Base-by-base conservation (phyloP, 1,140 invertebrate species). In the Drosophila aff. region DNA sequence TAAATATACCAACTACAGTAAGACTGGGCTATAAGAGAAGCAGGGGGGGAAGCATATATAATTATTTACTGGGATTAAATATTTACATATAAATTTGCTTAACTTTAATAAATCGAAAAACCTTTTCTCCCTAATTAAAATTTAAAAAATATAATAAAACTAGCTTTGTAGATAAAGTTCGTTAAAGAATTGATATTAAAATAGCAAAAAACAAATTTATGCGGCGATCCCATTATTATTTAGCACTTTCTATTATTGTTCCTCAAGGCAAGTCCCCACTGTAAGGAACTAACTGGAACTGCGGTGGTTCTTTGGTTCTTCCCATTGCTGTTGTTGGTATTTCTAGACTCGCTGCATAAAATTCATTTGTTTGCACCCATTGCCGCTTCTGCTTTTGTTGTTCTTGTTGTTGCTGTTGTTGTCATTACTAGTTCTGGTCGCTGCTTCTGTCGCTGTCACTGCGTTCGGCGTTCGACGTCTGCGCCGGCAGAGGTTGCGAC, bases 331-430 rank as follows among this genome's bases (percentile, higher is more conserved):
- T 60, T 79, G 64, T 65, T 84, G 75, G 36, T 77, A 18, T 15
- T 62, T 63, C 67, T 67, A 71, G 67, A 49, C 67, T 65, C 69
- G 81, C 79, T 79, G 82, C 85, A 85, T 83, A 81, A 55, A 84
- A 85, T 78, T 90, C 81, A 89, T 89, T 79, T 87, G 76, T 82
- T 80, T 89, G 47, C 26, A 47, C 43, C 50, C 79, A 38, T 43
- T 66, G 40, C 57, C 60, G 53, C 52, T 46, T 13, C 11, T 59
- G 36, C 53, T 67, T 41, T 31, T 75, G 41, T 44, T 44, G 50
- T 41, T 55, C 23, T 38, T 67, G 64, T 46, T 79, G 31, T 55
- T 63, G 49, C 46, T 62, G 41, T 80, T 83, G 63, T 78, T 82
- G 72, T 65, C 79, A 65, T 65, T 80, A 66, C 73, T 82, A 69